These are phyloP conservation scores for Sparus aurata DNA, from an alignment of 2,797 vertebrate species.

Conservation along the genomic window DNA sequence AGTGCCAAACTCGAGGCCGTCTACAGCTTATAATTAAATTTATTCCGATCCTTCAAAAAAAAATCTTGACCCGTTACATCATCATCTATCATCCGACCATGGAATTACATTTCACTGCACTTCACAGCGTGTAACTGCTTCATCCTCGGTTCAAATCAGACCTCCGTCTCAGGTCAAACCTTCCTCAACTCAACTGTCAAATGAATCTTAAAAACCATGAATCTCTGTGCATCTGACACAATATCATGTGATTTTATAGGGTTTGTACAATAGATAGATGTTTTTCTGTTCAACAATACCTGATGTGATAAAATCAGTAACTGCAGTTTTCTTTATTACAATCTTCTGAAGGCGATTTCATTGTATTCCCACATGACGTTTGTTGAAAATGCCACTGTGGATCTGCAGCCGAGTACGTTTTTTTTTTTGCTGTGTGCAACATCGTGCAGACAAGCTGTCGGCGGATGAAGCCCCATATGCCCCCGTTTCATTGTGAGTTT, in stretches of 20 bases:
- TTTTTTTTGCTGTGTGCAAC: not conserved
- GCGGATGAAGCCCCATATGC: slow-evolving; percentile 1
- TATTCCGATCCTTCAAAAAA: no score
- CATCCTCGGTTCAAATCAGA: not conserved
- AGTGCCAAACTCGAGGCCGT: no score
- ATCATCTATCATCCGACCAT: no score
- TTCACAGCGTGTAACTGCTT: not conserved
- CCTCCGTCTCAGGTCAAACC: no score
- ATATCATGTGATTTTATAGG: not conserved
- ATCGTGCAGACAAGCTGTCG: slow-evolving; percentile 1
- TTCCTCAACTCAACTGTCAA: not conserved
- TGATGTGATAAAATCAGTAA: not conserved
- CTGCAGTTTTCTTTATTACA: not conserved
- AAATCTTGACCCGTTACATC: no score
- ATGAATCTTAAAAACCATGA: not conserved
- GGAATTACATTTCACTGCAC: not conserved
- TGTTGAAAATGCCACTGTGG: not conserved
- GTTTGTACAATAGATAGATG: not conserved
- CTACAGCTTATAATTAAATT: no score
- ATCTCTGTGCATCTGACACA: not conserved
- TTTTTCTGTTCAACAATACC: not conserved
- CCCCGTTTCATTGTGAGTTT: not conserved
- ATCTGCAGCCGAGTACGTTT: not conserved
- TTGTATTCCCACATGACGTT: not conserved
- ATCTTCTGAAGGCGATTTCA: not conserved